Evolutionary conservation across 2,113 vertebrate genomes (phyloP).

Genomic region (Larimichthys crocea): DNA sequence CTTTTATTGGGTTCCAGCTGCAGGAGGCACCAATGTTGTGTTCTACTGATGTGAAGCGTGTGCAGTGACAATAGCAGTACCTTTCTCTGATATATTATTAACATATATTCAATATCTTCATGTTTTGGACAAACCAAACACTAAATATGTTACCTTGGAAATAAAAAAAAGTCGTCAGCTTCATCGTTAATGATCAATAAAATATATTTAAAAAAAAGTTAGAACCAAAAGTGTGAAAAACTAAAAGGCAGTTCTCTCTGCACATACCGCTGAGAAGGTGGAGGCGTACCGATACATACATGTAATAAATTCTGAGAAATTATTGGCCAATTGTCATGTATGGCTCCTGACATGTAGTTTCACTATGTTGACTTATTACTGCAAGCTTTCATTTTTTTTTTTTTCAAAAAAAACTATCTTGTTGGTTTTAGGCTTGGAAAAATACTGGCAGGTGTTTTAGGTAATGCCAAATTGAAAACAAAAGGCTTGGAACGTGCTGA

Average conservation of each 20-base stretch:
- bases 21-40: neutral
- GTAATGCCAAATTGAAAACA: neutral
- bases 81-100: too few species aligned
- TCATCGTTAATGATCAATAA: neutral
- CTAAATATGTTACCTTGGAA: neutral
- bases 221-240: neutral
- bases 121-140: neutral
- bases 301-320: neutral
- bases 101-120: neutral
- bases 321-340: neutral
- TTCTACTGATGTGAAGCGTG: neutral
- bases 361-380: too few species aligned
- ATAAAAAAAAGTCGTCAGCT: neutral
- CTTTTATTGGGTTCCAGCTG: neutral
- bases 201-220: neutral
- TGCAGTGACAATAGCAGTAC: neutral
- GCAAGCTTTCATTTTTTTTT: too few species aligned
- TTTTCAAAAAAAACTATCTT: too few species aligned
- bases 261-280: neutral
- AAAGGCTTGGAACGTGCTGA: slow-evolving; percentile 11
- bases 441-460: neutral
- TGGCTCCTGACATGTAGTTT: too few species aligned
- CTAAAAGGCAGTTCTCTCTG: too few species aligned
- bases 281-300: neutral
- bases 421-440: neutral